phyloP scores from a whole-genome alignment of 2,113 vertebrate genomes.

The Eonycteris spelaea region DNA sequence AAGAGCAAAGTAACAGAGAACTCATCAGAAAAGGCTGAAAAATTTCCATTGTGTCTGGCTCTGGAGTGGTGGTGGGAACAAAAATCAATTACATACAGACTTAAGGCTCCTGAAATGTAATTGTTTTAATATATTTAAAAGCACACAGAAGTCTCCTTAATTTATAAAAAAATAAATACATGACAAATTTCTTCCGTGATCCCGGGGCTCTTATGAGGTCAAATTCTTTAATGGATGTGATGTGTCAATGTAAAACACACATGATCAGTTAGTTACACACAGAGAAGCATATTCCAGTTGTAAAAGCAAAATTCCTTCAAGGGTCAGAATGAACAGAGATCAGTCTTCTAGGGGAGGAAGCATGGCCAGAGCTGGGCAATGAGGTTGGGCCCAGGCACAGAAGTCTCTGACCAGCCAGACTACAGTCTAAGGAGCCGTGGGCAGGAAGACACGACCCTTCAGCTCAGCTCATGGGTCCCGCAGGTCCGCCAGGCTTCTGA shows the following conservation, averaged over 20 bases:
- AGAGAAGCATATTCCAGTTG: constrained; percentile 62
- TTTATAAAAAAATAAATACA: constrained; percentile 73
- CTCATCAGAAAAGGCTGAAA: not conserved
- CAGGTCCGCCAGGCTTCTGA: not conserved
- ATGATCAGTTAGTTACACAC: not conserved
- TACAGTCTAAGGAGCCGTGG: not conserved
- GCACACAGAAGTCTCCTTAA: constrained; percentile 45
- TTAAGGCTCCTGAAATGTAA: constrained; percentile 42
- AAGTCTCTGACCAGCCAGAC: not conserved
- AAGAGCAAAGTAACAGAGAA: not conserved
- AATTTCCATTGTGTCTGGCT: not conserved
- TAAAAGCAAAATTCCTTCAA: not conserved
- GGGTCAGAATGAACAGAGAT: not conserved
- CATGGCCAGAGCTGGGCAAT: not conserved
- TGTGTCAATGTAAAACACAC: constrained; percentile 8
- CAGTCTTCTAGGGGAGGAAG: not conserved
- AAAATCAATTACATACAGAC: constrained; percentile 25
- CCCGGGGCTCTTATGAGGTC: constrained; percentile 50
- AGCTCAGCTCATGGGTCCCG: no score
- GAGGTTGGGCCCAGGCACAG: not conserved
- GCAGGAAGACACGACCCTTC: not conserved
- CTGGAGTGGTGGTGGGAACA: not conserved
- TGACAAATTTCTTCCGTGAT: constrained; percentile 59
- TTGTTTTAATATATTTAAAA: constrained; percentile 68
- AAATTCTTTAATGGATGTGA: constrained; percentile 36